Evolutionary conservation across 1,140 invertebrate genomes (phyloP).

Genomic region (Dolichoris vasculosae): DNA sequence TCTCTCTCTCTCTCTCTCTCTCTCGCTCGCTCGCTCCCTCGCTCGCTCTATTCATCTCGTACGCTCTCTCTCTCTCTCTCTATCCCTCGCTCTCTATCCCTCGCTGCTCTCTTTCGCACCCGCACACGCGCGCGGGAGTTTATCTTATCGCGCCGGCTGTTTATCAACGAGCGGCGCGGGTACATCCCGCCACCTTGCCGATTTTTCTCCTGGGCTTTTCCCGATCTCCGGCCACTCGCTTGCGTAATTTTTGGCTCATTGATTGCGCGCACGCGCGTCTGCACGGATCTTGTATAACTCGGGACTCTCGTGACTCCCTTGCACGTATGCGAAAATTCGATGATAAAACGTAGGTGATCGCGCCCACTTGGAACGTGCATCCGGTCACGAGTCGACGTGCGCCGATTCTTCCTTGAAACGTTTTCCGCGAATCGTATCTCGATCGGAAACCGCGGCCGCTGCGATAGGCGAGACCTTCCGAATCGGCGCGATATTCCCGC

Average conservation of each 20-base stretch:
- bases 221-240: neutral
- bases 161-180: too few species aligned
- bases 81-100: slow-evolving; percentile 27
- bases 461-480: neutral
- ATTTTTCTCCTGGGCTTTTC: neutral
- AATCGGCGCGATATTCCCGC: neutral
- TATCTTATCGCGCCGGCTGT: neutral
- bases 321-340: neutral
- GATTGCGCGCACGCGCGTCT: neutral
- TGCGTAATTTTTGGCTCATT: neutral
- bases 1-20: neutral
- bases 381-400: slow-evolving; percentile 39
- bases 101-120: neutral
- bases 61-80: neutral
- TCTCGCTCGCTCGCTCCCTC: neutral
- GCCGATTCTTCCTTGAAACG: too few species aligned
- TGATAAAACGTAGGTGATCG: neutral
- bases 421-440: neutral
- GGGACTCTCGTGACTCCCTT: neutral
- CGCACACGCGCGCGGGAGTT: too few species aligned
- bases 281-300: neutral
- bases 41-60: neutral
- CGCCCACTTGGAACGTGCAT: neutral
- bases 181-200: neutral
- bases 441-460: neutral